Evolutionary conservation across 2,113 vertebrate genomes (phyloP), one percentile per base, ranked within the genome.

Genomic region (Mandrillus leucophaeus): DNA sequence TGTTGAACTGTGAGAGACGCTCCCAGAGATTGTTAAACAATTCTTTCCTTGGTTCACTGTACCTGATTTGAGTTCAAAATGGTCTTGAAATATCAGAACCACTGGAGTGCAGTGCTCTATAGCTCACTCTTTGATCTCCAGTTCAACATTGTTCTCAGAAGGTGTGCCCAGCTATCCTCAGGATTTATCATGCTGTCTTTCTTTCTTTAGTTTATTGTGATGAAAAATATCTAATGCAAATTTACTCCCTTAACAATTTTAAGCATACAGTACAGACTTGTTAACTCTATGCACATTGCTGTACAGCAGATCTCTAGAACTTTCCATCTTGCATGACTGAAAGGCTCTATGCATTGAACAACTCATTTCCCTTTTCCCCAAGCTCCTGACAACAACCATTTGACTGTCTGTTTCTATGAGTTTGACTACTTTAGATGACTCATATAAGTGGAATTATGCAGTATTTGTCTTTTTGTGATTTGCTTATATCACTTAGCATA

Each of bases 1-100:
- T 0, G 50, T 0, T 14, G 9, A 43, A 59, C 6, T 6, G 0
- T 23, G 27, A 82, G 45, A 80, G 48, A 25, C 0, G 1, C 22
- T 82, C 32, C 40, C 55, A 27, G 52, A 96, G 78, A 75, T 1
- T 35, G 59, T 38, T 59, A 55, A 27, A 79, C 73, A 73, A 55
- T 30, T 40, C 27, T 45, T 66, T 80, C 35, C 7, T 25, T 6
- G 8, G 9, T 2, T 79, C 32, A 12, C 92, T 89, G 32, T 81
- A 40, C 22, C 81, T 57, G 55, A 78, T 35, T 23, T 13, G 8
- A 84, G 48, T 50, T 80, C 45, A 59, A 25, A 82, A 52, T 8
- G 16, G 30, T n/a, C 76, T 57, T 17, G 32, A n/a, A 79, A 93
- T 81, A 32, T 38, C 14, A 73, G 87, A 75, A 32, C 23, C 7